Base-by-base conservation (phyloP, 37 sponge, comb jelly and placozoan species). In the Crambe crambe region DNA sequence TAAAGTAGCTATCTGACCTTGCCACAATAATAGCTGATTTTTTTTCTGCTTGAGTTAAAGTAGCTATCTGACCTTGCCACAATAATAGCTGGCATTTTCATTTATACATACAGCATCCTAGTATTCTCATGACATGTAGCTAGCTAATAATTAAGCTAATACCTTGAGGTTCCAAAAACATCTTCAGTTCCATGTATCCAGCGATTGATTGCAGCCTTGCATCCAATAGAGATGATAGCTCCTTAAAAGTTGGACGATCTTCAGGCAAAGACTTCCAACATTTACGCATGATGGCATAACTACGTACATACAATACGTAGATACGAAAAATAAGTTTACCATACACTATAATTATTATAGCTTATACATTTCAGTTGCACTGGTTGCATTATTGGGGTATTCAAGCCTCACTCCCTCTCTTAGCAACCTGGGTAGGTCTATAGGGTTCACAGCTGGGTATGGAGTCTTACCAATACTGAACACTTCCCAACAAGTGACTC, bases 401-500 rank as follows among this genome's bases (percentile, higher is more conserved):
- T 81, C 73, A 23, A 81, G 47, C 21, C 73, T 72, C 43, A 25
- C 32, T 29, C 73, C 82, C 17, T 42, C 35, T 18, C 59, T 63
- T 30, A 81, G 73, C 29, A 72, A 20, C 62, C 59, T 39, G 29
- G 58, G 43, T 1, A 81, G 64, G 8, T 32, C 40, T 3, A 5
- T 37, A 5, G 82, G 73, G 47, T 72, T 73, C 44, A 81, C 34
- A 72, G 63, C 73, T 22, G 82, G 73, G 63, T 81, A 81, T 23
- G 82, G 82, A 1, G 32, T 39, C 51, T 41, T 58, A 12, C 82
- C 82, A 26, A 22, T 30, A 3, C 27, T 72, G 63, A 73, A 72
- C 23, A 81, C 44, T 44, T 81, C 82, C 82, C 82, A 81, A n/a
- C 73, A 72, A 6, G 82, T 81, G 72, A 81, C 82, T 41, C 82